Conservation (phyloP, 2,888 invertebrate species). For the Pollenia labialis region DNA sequence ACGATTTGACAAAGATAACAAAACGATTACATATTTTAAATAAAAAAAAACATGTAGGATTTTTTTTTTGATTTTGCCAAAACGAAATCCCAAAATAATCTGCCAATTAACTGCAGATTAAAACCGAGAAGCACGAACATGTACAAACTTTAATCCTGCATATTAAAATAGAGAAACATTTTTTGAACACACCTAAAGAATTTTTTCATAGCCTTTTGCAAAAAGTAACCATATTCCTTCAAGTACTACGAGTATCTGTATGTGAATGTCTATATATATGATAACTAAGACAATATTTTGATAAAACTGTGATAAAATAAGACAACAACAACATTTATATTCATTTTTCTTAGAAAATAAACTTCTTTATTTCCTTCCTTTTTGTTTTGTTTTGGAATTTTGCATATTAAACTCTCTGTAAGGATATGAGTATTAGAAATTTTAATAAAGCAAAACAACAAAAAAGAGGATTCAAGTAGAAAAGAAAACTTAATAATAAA, state of each 20-base stretch:
- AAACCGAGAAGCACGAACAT: background rate
- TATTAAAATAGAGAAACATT: constrained; percentile 16
- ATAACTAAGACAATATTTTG: background rate
- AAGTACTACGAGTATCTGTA: background rate
- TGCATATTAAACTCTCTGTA: background rate
- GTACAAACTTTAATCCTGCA: constrained; percentile 5
- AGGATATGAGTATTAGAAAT: background rate
- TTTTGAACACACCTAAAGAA: constrained; percentile 9
- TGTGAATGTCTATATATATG: background rate
- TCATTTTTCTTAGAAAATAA: background rate
- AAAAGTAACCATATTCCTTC: background rate
- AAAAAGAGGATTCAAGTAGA: background rate
- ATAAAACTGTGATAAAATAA: background rate
- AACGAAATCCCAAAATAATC: background rate
- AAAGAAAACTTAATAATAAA: constrained; percentile 35
- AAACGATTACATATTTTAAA: constrained; percentile 28
- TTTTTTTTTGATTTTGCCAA: background rate
- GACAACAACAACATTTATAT: constrained; percentile 38
- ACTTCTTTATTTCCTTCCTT: constrained; percentile 3
- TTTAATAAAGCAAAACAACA: background rate
- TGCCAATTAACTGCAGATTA: constrained; percentile 20
- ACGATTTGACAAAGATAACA: constrained; percentile 16
- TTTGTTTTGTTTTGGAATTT: background rate
- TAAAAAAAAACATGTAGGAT: background rate
- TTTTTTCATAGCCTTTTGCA: background rate